Evolutionary conservation across 2,888 invertebrate species (phyloP).

Genomic region (Sminthurides aquaticus): DNA sequence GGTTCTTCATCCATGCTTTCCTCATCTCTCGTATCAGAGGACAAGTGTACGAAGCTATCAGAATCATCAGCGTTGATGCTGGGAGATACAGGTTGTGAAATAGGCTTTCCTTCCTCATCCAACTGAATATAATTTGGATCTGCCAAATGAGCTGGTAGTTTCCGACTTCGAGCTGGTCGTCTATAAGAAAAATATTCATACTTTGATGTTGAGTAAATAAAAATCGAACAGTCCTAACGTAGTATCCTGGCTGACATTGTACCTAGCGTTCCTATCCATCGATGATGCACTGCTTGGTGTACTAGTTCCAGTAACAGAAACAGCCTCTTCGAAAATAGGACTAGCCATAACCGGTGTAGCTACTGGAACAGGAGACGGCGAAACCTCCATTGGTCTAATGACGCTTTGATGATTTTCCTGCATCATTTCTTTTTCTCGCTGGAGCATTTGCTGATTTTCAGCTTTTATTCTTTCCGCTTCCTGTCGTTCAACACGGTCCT

Average conservation of each 20-base stretch:
- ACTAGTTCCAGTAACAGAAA: too few species aligned
- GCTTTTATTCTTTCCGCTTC: conserved; percentile 46
- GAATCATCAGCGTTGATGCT: background rate
- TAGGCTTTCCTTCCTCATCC: conserved; percentile 31
- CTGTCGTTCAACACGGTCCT: conserved; percentile 45
- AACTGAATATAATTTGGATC: conserved; percentile 45
- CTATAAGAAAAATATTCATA: too few species aligned
- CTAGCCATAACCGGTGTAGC: background rate
- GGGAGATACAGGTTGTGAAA: conserved; percentile 3
- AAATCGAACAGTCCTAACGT: too few species aligned
- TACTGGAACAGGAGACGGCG: background rate
- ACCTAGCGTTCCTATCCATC: too few species aligned
- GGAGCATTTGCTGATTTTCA: conserved; percentile 46
- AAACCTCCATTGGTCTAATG: background rate
- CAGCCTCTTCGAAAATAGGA: too few species aligned
- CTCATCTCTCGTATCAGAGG: conserved; percentile 59
- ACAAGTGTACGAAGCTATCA: conserved; percentile 51
- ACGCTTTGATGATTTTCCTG: background rate
- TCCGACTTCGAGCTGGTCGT: conserved; percentile 49
- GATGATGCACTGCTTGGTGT: too few species aligned
- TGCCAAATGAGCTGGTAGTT: conserved; percentile 56
- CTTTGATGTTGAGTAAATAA: too few species aligned
- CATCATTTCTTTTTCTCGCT: conserved; percentile 45
- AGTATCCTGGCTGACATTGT: too few species aligned
- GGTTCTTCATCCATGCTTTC: conserved; percentile 1